These are phyloP conservation scores for Eupithecia abbreviata DNA, from an alignment of 2,888 invertebrate genomes.

Conservation along the genomic window DNA sequence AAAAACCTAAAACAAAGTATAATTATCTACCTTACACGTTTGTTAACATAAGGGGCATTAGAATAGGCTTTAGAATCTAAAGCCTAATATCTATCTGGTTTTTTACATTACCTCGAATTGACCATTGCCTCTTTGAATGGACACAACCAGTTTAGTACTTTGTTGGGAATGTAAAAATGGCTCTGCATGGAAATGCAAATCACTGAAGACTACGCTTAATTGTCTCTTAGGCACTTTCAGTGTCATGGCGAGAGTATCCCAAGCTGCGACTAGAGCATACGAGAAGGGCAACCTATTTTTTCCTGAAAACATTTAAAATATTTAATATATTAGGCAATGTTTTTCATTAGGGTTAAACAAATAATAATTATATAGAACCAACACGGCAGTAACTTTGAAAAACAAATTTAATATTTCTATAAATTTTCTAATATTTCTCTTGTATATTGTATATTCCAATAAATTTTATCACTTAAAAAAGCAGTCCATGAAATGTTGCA, in stretches of 20 bases:
- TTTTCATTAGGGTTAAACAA: not conserved
- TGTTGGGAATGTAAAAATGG: constrained; percentile 82
- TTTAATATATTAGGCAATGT: not conserved
- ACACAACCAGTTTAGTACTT: constrained; percentile 77
- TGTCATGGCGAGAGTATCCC: constrained; percentile 87
- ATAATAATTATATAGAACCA: not conserved
- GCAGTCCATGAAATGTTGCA: too few species aligned
- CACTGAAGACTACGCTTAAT: constrained; percentile 87
- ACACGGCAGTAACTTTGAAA: not conserved
- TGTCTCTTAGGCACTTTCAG: constrained; percentile 81
- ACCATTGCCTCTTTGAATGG: constrained; percentile 84
- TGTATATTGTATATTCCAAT: too few species aligned
- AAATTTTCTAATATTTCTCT: too few species aligned
- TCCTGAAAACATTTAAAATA: constrained; percentile 59
- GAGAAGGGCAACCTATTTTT: constrained; percentile 90
- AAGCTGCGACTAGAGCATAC: constrained; percentile 86
- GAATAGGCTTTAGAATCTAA: too few species aligned
- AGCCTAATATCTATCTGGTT: too few species aligned
- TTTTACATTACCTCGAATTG: constrained; percentile 77
- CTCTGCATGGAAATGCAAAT: constrained; percentile 83
- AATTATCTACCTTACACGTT: not conserved
- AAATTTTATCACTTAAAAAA: too few species aligned
- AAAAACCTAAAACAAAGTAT: not conserved
- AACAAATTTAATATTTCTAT: not conserved
- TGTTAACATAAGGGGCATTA: not conserved